These are phyloP conservation scores for Marasmarcha lunaedactyla DNA, from an alignment of 2,888 invertebrate genomes.

Conservation along the genomic window DNA sequence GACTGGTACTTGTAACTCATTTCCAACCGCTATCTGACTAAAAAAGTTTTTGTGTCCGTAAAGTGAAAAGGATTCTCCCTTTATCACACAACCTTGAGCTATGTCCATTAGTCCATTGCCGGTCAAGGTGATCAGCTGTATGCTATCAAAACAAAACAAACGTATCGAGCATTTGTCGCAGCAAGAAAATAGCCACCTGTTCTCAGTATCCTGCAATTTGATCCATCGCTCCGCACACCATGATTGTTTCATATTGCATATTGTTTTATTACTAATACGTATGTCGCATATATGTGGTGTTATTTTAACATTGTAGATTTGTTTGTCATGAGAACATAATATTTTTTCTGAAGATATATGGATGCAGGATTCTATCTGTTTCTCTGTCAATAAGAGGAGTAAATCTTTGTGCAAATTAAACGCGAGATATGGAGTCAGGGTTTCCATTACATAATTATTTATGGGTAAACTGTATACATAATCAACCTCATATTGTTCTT, in stretches of 20 bases:
- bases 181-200: not conserved
- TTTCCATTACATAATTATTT: not conserved
- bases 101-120: not conserved
- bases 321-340: not conserved
- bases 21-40: not conserved
- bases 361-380: not conserved
- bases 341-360: not conserved
- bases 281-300: not conserved
- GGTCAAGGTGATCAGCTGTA: not conserved
- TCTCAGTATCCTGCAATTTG: not conserved
- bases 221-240: not conserved
- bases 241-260: not conserved
- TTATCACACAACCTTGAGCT: not conserved
- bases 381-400: not conserved
- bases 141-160: not conserved
- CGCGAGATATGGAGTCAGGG: not conserved
- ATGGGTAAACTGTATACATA: conserved; percentile 1
- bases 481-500: conserved; percentile 4
- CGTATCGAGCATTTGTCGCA: not conserved
- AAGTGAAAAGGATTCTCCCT: not conserved
- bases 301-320: not conserved
- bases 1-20: not conserved
- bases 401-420: not conserved
- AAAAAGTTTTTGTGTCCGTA: not conserved
- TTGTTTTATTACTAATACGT: not conserved